A percentile compares a stretch with the other conserved stretches of the same genome.
These are phyloP conservation scores for Podarcis siculus DNA, from an alignment of 2,797 vertebrate genomes.

Conservation along the genomic window DNA sequence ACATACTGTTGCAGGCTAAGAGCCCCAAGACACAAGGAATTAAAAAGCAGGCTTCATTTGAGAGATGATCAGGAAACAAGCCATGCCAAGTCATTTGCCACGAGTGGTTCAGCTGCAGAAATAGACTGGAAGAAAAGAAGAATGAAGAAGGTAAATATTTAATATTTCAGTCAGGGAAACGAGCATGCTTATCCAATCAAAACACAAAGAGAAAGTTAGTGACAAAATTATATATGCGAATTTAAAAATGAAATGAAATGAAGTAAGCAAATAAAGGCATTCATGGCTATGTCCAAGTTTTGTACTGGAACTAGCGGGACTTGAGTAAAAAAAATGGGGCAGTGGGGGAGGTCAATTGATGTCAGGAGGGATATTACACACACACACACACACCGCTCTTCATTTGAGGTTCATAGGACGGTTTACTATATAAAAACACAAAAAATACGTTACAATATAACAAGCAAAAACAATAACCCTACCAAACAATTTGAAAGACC, in stretches of 20 bases:
- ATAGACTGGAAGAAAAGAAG: slow-evolving; percentile 71
- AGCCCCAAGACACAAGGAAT: slow-evolving; percentile 63
- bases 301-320: not conserved
- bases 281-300: not conserved
- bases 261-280: not conserved
- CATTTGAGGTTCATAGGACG: no score
- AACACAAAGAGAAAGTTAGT: not conserved
- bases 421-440: no score
- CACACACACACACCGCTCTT: no score
- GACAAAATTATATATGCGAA: not conserved
- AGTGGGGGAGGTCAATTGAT: not conserved
- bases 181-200: accelerated
- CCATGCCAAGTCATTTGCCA: slow-evolving; percentile 64
- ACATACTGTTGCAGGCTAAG: slow-evolving; percentile 71
- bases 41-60: slow-evolving; percentile 72
- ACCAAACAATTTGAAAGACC: no score
- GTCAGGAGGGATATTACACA: no score
- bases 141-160: slow-evolving; percentile 31
- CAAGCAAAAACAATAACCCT: no score
- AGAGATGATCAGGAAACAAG: slow-evolving; percentile 70
- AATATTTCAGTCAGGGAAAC: slow-evolving; percentile 23
- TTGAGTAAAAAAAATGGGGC: not conserved
- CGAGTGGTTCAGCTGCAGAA: slow-evolving; percentile 74
- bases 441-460: no score
- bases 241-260: no score